These are phyloP conservation scores for Drosophila pullipes DNA, from an alignment of 2,888 invertebrate genomes.

Conservation along the genomic window DNA sequence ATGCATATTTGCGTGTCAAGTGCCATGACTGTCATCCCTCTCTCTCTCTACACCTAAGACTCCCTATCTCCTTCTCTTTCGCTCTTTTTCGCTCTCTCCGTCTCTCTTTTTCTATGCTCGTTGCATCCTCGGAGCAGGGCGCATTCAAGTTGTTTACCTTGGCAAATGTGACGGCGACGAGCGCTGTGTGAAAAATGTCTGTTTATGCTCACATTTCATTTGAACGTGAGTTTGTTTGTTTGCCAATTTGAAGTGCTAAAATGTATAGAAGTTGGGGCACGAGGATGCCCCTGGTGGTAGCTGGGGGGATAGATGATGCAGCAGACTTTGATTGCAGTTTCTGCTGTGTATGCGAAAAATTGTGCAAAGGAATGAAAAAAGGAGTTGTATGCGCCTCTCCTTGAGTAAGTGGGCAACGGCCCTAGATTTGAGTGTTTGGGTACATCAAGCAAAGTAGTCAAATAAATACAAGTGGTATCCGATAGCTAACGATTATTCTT, in stretches of 20 bases:
- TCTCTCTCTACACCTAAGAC: conserved; percentile 1
- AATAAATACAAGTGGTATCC: conserved; percentile 10
- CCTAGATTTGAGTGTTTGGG: conserved; percentile 26
- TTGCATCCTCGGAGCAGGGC: conserved; percentile 63
- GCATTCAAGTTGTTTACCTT: conserved; percentile 78
- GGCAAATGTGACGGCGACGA: conserved; percentile 51
- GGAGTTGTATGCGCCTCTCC: not conserved
- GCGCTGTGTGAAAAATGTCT: conserved; percentile 78
- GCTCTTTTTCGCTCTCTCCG: conserved; percentile 6
- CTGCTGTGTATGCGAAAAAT: conserved; percentile 66
- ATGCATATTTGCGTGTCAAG: conserved; percentile 82
- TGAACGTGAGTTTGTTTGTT: conserved; percentile 79
- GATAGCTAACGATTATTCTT: conserved; percentile 2
- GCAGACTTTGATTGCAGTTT: conserved; percentile 74
- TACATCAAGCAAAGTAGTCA: conserved; percentile 1
- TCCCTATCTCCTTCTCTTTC: conserved; percentile 9
- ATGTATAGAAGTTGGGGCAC: conserved; percentile 23
- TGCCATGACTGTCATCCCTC: conserved; percentile 44
- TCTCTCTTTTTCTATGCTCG: conserved; percentile 13
- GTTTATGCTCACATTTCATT: conserved; percentile 80
- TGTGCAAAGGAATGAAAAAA: conserved; percentile 8
- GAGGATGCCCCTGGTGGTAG: conserved; percentile 5
- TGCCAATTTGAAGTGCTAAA: conserved; percentile 77
- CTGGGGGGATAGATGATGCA: conserved; percentile 32
- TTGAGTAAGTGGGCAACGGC: conserved; percentile 23